phyloP scores from a whole-genome alignment of 2,113 vertebrate species.

The Festucalex cinctus region DNA sequence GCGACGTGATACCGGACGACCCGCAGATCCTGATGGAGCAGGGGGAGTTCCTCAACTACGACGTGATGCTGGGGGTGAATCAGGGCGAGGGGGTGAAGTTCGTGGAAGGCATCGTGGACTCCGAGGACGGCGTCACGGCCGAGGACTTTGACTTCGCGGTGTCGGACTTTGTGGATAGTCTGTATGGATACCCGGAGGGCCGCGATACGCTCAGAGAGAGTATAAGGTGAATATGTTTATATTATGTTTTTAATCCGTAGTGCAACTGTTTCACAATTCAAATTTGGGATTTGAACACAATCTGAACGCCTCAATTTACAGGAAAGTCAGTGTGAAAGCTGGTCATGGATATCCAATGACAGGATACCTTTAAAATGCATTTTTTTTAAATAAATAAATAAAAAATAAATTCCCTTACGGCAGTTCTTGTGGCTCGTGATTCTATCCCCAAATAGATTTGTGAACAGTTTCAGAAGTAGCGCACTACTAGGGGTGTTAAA shows the following conservation, averaged over 20 bases:
- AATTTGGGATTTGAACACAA: neutral
- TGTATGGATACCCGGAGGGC: slow-evolving; percentile 92
- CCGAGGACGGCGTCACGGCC: slow-evolving; percentile 86
- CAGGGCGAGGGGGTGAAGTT: slow-evolving; percentile 95
- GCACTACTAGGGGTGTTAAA: too few relatives aligned
- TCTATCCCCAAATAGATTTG: neutral
- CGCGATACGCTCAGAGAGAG: slow-evolving; percentile 89
- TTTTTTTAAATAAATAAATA: neutral
- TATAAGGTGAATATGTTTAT: slow-evolving; percentile 69
- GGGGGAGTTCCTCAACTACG: slow-evolving; percentile 98
- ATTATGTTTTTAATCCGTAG: neutral
- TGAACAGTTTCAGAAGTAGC: neutral
- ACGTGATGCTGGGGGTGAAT: slow-evolving; percentile 96
- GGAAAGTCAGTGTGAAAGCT: neutral
- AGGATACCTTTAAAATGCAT: neutral
- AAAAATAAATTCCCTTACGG: too few relatives aligned
- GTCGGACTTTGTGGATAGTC: slow-evolving; percentile 92
- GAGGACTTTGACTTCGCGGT: slow-evolving; percentile 94
- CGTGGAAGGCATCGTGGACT: slow-evolving; percentile 90
- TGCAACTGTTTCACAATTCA: neutral
- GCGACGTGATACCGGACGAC: slow-evolving; percentile 96
- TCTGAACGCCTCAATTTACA: neutral
- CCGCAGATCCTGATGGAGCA: slow-evolving; percentile 99
- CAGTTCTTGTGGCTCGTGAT: neutral
- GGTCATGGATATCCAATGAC: too few relatives aligned